These are phyloP conservation scores for Geotrupes spiniger DNA, from an alignment of 2,888 invertebrate genomes.

Conservation along the genomic window DNA sequence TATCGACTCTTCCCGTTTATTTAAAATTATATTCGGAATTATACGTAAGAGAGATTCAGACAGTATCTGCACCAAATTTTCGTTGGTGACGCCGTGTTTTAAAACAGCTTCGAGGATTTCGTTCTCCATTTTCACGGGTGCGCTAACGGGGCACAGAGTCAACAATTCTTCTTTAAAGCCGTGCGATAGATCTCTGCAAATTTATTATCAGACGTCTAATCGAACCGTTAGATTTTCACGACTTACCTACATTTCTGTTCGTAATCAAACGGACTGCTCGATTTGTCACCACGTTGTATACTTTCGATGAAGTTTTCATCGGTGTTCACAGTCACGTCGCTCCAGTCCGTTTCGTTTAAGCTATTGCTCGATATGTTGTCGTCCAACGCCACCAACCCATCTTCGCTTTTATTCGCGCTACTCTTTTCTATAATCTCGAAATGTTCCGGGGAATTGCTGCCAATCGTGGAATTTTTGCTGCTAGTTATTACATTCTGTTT, in stretches of 20 bases:
- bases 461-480: slow-evolving; percentile 46
- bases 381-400: slow-evolving; percentile 35
- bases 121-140: slow-evolving; percentile 42
- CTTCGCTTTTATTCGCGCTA: slow-evolving; percentile 30
- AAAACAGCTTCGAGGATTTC: slow-evolving; percentile 45
- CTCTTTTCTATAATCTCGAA: slow-evolving; percentile 61
- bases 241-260: slow-evolving; percentile 15
- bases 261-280: not conserved
- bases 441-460: slow-evolving; percentile 60
- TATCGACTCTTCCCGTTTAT: slow-evolving; percentile 67
- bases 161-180: slow-evolving; percentile 57
- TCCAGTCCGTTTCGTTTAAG: slow-evolving; percentile 48
- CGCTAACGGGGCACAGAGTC: slow-evolving; percentile 50
- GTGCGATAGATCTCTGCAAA: slow-evolving; percentile 52
- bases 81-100: slow-evolving; percentile 44
- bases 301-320: slow-evolving; percentile 15
- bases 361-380: slow-evolving; percentile 45
- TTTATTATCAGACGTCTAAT: too few relatives aligned
- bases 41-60: slow-evolving; percentile 60
- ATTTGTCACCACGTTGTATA: slow-evolving; percentile 5
- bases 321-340: slow-evolving; percentile 34
- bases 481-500: slow-evolving; percentile 17
- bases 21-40: slow-evolving; percentile 65
- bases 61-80: slow-evolving; percentile 53
- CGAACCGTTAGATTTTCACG: too few relatives aligned